These are phyloP conservation scores for Drosophila truncata DNA, from an alignment of 1,140 invertebrate genomes.

Conservation along the genomic window DNA sequence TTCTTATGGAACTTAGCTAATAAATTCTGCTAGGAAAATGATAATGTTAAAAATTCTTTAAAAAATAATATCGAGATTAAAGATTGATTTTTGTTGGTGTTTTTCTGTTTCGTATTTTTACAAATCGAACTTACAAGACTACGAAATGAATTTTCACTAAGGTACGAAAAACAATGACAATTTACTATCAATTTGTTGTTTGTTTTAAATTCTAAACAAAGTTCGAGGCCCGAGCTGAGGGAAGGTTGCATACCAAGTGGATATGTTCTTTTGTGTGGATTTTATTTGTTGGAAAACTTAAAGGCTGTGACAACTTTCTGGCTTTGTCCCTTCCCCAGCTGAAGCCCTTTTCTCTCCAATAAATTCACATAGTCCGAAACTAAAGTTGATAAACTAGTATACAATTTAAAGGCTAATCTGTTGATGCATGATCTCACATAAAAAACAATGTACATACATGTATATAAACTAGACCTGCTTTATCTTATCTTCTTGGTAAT, in stretches of 20 bases:
- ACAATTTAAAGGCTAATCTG: constrained; percentile 27
- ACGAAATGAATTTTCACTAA: constrained; percentile 46
- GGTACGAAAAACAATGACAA: constrained; percentile 47
- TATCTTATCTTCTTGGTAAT: constrained; percentile 18
- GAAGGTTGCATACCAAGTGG: constrained; percentile 35
- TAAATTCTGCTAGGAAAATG: constrained; percentile 76
- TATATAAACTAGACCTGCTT: constrained; percentile 39
- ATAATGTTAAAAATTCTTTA: constrained; percentile 52
- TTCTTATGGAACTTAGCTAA: constrained; percentile 63
- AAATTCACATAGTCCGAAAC: constrained; percentile 64
- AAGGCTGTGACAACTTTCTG: constrained; percentile 25
- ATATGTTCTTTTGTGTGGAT: constrained; percentile 49
- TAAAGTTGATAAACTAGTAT: constrained; percentile 33
- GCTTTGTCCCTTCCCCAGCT: constrained; percentile 41
- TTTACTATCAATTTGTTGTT: constrained; percentile 23
- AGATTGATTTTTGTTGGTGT: constrained; percentile 40
- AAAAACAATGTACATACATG: constrained; percentile 54
- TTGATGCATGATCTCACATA: constrained; percentile 43
- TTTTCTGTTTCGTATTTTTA: constrained; percentile 10
- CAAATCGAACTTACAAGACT: constrained; percentile 57
- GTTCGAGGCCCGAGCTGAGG: constrained; percentile 30
- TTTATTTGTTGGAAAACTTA: constrained; percentile 37
- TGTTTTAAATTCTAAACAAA: constrained; percentile 33
- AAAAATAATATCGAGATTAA: constrained; percentile 71
- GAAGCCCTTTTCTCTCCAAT: constrained; percentile 18